Evolutionary conservation across 2,113 vertebrate genomes (phyloP).

Genomic region (Eulemur macaco): DNA sequence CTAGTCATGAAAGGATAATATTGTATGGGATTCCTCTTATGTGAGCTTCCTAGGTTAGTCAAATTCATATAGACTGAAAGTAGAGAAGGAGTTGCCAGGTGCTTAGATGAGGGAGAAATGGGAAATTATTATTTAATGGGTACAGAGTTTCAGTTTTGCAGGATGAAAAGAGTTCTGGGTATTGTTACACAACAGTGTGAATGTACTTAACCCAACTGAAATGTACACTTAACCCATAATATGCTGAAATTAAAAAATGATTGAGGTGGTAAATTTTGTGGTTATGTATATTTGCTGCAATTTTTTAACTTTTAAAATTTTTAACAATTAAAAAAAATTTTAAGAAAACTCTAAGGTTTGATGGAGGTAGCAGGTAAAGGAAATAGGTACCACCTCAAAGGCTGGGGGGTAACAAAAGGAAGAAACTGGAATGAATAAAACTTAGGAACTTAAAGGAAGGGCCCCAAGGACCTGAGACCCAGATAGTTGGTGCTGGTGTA

Average conservation of each 20-base stretch:
- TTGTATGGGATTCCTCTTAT: not conserved
- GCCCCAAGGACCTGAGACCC: not conserved
- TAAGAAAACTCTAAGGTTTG: not conserved
- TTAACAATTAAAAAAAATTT: not conserved
- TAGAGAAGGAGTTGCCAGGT: not conserved
- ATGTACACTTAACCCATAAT: not conserved
- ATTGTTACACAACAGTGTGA: not conserved
- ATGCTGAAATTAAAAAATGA: not conserved
- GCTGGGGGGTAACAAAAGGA: not conserved
- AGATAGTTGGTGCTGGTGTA: not conserved
- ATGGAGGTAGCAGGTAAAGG: not conserved
- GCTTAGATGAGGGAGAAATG: not conserved
- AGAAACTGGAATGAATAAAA: not conserved
- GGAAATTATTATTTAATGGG: not conserved
- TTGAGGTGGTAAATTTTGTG: not conserved
- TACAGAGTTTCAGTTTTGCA: not conserved
- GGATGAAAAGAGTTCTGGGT: not conserved
- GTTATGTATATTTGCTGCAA: not conserved
- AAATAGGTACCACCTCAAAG: not conserved
- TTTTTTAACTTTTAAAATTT: not conserved
- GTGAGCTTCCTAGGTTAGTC: not conserved
- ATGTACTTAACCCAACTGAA: not conserved
- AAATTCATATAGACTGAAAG: not conserved
- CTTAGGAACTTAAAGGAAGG: not conserved
- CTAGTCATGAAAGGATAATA: not conserved